phyloP scores from a whole-genome alignment of 1,140 invertebrate species.

The Matsumurasca onukii region DNA sequence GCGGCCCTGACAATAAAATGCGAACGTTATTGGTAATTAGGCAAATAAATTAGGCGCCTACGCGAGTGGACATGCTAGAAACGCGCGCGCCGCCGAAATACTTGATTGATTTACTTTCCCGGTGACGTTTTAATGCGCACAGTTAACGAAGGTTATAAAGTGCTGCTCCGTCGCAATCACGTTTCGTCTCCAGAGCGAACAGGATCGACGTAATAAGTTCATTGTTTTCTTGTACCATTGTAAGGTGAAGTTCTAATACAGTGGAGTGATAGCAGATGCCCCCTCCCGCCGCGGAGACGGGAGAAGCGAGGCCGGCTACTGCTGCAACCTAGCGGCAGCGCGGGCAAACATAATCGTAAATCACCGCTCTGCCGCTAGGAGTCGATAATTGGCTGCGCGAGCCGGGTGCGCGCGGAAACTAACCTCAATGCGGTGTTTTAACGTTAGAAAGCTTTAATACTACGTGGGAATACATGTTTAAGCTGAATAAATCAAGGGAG shows the following conservation, averaged over 20 bases:
- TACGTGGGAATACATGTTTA: not conserved
- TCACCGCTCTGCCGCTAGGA: constrained; percentile 22
- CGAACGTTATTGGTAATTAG: constrained; percentile 22
- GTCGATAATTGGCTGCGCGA: constrained; percentile 20
- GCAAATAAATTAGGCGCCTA: constrained; percentile 20
- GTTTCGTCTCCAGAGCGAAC: too few relatives aligned
- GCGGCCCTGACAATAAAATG: constrained; percentile 16
- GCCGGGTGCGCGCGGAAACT: not conserved
- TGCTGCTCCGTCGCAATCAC: too few relatives aligned
- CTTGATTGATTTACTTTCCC: constrained; percentile 28
- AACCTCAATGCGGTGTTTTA: constrained; percentile 7
- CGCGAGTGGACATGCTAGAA: not conserved
- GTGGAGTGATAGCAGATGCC: constrained; percentile 20
- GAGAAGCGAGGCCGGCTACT: constrained; percentile 6
- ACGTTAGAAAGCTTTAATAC: too few relatives aligned
- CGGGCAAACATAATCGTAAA: constrained; percentile 27
- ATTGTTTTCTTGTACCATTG: constrained; percentile 26
- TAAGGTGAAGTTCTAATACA: too few relatives aligned
- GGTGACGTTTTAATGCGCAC: constrained; percentile 27
- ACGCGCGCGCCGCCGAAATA: constrained; percentile 11
- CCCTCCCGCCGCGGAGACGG: not conserved
- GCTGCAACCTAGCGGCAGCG: constrained; percentile 22
- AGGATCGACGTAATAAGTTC: constrained; percentile 30
- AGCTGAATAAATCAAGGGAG: too few relatives aligned
- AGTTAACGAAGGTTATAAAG: constrained; percentile 26